These are phyloP conservation scores for Chamaetylas fuelleborni DNA, from an alignment of 2,113 vertebrate genomes.

Conservation along the genomic window DNA sequence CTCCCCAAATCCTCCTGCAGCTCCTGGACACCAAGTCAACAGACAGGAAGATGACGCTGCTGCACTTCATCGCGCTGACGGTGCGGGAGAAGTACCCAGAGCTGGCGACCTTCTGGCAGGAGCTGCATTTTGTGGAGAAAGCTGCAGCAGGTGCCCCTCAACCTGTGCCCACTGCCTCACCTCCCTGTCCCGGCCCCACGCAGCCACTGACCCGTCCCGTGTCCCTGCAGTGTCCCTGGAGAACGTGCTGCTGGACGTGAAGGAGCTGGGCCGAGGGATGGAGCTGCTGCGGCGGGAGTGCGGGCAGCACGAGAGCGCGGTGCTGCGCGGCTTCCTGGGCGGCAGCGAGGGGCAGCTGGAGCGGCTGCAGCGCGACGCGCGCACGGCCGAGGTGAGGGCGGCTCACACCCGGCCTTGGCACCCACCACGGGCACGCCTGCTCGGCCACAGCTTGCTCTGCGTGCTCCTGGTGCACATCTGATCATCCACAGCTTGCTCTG, in stretches of 20 bases:
- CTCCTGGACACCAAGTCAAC: conserved; percentile 98
- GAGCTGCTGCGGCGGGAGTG: conserved; percentile 91
- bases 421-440: not conserved
- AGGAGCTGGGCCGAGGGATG: conserved; percentile 94
- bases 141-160: conserved; percentile 84
- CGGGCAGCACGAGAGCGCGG: conserved; percentile 84
- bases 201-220: not conserved
- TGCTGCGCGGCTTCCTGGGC: conserved; percentile 87
- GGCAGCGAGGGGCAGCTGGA: conserved; percentile 86
- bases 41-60: conserved; percentile 92
- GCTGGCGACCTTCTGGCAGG: conserved; percentile 89
- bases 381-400: conserved; percentile 84
- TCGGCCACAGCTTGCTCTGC: fast-evolving
- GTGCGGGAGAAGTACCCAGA: conserved; percentile 94
- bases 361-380: conserved; percentile 89
- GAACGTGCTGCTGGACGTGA: conserved; percentile 92
- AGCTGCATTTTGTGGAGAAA: conserved; percentile 95
- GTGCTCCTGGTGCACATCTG: fast-evolving
- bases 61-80: conserved; percentile 93
- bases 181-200: fast-evolving
- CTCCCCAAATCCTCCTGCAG: conserved; percentile 54
- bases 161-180: fast-evolving
- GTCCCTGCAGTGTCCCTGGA: conserved; percentile 87
- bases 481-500: fast-evolving
- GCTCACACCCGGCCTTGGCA: not conserved